phyloP scores from a whole-genome alignment of 2,888 invertebrate species.

The Nemotelus pantherinus region DNA sequence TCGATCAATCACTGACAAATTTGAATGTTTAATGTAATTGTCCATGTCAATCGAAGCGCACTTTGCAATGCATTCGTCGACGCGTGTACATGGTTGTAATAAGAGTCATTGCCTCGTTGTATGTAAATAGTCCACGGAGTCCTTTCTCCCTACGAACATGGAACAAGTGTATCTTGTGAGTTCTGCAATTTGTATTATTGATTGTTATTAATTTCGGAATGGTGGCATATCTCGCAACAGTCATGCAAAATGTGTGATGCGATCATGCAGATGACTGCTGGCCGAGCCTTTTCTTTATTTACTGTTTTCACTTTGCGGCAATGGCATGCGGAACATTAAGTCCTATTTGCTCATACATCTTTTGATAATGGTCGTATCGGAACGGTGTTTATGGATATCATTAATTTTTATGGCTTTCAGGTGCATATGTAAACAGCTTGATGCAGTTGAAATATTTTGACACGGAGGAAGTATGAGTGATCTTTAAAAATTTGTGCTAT shows the following conservation, averaged over 20 bases:
- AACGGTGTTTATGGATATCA: constrained; percentile 24
- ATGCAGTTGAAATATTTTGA: too few species aligned
- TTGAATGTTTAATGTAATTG: constrained; percentile 52
- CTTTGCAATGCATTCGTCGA: neutral
- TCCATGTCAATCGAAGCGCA: constrained; percentile 38
- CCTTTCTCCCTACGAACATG: constrained; percentile 5
- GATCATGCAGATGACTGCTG: neutral
- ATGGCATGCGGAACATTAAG: constrained; percentile 20
- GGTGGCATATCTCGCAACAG: neutral
- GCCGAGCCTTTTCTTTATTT: constrained; percentile 9
- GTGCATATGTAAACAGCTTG: neutral
- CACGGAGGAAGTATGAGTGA: too few species aligned
- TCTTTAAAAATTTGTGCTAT: too few species aligned
- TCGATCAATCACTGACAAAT: constrained; percentile 52
- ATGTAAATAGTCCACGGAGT: constrained; percentile 16
- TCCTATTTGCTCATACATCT: constrained; percentile 33
- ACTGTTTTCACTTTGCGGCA: constrained; percentile 1
- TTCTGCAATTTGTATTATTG: constrained; percentile 27
- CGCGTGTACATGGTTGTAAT: neutral
- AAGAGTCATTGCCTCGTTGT: neutral
- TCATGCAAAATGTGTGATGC: constrained; percentile 1
- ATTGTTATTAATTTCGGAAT: constrained; percentile 23
- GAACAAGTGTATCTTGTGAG: neutral
- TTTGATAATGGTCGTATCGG: neutral
- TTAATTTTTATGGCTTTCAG: constrained; percentile 31